Evolutionary conservation across 1,140 invertebrate genomes (phyloP), one percentile per base, ranked within the genome.

Genomic region (Cotesia chilonis): DNA sequence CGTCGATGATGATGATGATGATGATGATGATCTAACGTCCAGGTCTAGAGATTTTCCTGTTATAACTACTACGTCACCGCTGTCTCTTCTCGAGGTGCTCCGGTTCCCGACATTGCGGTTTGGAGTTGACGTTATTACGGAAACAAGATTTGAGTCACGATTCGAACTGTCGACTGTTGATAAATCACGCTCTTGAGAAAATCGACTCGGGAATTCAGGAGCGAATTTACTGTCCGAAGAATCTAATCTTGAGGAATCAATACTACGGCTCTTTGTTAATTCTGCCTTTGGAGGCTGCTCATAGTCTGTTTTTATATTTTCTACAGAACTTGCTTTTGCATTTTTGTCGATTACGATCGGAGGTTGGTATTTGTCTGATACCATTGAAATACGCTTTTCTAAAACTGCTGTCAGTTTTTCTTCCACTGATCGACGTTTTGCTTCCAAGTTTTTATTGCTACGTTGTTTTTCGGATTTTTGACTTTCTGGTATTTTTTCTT

Each of bases 1-100:
- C n/a, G 88, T 90, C 20, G 90, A 90, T 70, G 88, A 90, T 7
- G 82, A 78, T 2, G 41, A 90, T 70, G 88, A 90, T 7, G 90
- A 90, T 70, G 88, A 90, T 7, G 82, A 78, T 2, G 41, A 47
- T 65, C 83, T 78, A 59, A 81, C 68, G 14, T 87, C 85, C 52
- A 75, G 73, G 0, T 85, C 82, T 47, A 60, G 73, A 59, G 72
- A 35, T 77, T 80, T 82, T 59, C 78, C 79, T 17, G 85, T 86
- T 69, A 87, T 85, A 35, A 87, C 83, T 51, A 87, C 84, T 38
- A 87, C 78, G 47, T 85, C 84, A 20, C 85, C 83, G 5, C 80
- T 80, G 66, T 85, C 52, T 75, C 73, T 67, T 79, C 81, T 60
- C 79, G 78, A 0, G 80, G 82, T 52, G 36, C 79, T 84, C 72